A percentile compares a stretch with the other conserved stretches of the same genome.
These are phyloP conservation scores for Drosophila monieri DNA, from an alignment of 2,888 invertebrate genomes.

Conservation along the genomic window DNA sequence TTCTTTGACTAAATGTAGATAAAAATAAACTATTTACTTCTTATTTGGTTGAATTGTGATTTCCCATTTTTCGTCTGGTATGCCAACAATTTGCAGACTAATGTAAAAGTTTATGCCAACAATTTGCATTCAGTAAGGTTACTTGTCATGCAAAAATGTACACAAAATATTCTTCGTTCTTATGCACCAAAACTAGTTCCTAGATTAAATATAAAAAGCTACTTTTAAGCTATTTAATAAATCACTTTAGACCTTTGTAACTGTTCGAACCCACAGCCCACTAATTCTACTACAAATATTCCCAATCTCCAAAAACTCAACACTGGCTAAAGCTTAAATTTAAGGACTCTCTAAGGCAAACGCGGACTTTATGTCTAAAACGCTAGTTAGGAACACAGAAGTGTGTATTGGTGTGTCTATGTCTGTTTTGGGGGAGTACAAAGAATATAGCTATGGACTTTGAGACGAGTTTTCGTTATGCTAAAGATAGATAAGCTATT, in stretches of 20 bases:
- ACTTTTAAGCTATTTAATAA: slow-evolving; percentile 12
- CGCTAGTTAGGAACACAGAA: slow-evolving; percentile 63
- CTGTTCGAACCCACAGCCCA: slow-evolving; percentile 26
- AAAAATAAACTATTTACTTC: slow-evolving; percentile 29
- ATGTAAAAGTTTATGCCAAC: slow-evolving; percentile 15
- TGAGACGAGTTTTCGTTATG: slow-evolving; percentile 12
- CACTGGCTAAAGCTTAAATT: neutral
- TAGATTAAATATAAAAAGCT: slow-evolving; percentile 16
- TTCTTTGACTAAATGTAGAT: slow-evolving; percentile 29
- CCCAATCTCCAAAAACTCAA: slow-evolving; percentile 1
- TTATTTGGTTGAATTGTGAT: slow-evolving; percentile 17
- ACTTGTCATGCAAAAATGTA: slow-evolving; percentile 26
- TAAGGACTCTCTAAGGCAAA: slow-evolving; percentile 30
- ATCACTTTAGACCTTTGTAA: slow-evolving; percentile 27
- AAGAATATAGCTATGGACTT: slow-evolving; percentile 25
- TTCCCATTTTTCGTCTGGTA: slow-evolving; percentile 3
- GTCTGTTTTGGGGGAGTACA: slow-evolving; percentile 12
- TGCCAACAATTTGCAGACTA: slow-evolving; percentile 32
- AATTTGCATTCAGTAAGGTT: slow-evolving; percentile 7
- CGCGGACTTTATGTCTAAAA: slow-evolving; percentile 20
- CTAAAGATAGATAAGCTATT: slow-evolving; percentile 23
- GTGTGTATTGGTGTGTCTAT: slow-evolving; percentile 37
- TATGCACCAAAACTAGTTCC: slow-evolving; percentile 4
- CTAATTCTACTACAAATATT: slow-evolving; percentile 11
- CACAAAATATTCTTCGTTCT: slow-evolving; percentile 1